Conservation (phyloP, 35 echinoderm and acorn worm genomes). For the Holothuria glaberrima region DNA sequence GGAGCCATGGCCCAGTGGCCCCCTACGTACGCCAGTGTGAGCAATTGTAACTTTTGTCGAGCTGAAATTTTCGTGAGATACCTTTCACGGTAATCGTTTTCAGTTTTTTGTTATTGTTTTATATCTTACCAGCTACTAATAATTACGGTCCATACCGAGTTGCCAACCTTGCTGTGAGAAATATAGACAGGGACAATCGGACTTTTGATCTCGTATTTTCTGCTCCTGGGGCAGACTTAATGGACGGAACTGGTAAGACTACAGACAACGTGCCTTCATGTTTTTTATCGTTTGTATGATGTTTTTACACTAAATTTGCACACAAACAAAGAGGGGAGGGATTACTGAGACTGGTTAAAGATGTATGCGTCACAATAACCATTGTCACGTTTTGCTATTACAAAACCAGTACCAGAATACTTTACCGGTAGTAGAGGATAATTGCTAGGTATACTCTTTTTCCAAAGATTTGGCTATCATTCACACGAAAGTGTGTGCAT, state of each 20-base stretch:
- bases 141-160: slow-evolving; percentile 3
- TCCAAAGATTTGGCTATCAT: too few species aligned
- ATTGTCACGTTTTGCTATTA: too few species aligned
- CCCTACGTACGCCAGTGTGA: too few species aligned
- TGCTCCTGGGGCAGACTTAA: slow-evolving; percentile 3
- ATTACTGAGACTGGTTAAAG: neutral
- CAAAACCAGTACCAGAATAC: too few species aligned
- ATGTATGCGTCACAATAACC: too few species aligned
- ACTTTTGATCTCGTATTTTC: neutral
- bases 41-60: too few species aligned
- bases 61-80: too few species aligned
- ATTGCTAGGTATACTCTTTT: neutral
- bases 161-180: neutral
- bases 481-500: too few species aligned
- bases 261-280: neutral
- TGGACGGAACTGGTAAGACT: neutral
- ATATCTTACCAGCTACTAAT: neutral
- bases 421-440: too few species aligned
- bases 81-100: neutral
- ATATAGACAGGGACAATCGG: neutral
- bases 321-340: neutral
- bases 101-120: neutral
- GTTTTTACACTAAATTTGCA: too few species aligned
- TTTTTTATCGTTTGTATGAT: too few species aligned
- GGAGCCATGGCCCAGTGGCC: too few species aligned